Conservation (phyloP, 92 coral and sea anemone genomes). For the Paragorgia papillata region DNA sequence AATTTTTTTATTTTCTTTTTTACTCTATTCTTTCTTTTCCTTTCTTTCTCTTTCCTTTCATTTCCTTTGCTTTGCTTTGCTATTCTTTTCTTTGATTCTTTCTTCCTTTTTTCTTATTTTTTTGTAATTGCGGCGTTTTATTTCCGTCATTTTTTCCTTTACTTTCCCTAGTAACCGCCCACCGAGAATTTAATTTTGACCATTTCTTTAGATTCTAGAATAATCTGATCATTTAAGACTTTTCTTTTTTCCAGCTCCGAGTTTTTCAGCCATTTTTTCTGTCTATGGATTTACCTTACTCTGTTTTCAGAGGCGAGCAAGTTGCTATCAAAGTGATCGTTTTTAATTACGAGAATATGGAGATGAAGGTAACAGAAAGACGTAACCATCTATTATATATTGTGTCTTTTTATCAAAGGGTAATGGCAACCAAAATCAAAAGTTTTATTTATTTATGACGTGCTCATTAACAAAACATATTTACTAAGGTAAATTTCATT, state of each 20-base stretch:
- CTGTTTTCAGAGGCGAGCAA: conserved; percentile 92
- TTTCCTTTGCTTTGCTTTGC: neutral
- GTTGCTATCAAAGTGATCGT: conserved; percentile 84
- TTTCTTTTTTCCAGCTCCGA: conserved; percentile 60
- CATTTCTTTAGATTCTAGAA: too few species aligned
- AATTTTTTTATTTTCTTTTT: neutral
- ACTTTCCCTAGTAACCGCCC: neutral
- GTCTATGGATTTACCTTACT: conserved; percentile 88
- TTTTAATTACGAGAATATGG: conserved; percentile 74
- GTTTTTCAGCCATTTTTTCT: conserved; percentile 97
- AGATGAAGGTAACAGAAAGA: conserved; percentile 64
- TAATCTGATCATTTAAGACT: too few species aligned
- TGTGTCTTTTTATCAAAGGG: too few species aligned
- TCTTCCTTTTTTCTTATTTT: neutral
- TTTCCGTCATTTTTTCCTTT: conserved; percentile 11
- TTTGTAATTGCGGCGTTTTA: too few species aligned
- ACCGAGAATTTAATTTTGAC: too few species aligned
- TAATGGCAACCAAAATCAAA: too few species aligned
- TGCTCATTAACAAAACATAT: too few species aligned
- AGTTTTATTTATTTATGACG: too few species aligned
- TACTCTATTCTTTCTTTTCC: neutral
- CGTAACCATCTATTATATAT: too few species aligned
- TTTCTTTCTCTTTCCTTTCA: neutral
- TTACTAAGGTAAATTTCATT: too few species aligned
- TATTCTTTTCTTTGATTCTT: neutral